Evolutionary conservation across 2,797 vertebrate species (phyloP).

Genomic region (Xerus rutilus): DNA sequence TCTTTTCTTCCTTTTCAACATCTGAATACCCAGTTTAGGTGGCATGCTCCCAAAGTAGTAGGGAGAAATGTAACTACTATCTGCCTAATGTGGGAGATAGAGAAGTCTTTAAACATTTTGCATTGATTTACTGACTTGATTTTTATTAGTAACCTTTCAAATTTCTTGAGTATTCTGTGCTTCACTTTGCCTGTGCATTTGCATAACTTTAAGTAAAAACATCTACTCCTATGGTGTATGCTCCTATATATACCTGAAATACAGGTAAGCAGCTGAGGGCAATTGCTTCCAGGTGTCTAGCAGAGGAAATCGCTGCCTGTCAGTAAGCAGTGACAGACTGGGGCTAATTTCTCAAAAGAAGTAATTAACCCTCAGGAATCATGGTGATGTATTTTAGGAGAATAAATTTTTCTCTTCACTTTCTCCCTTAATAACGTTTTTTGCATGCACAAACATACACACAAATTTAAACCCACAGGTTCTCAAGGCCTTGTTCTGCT

Average conservation of each 20-base stretch:
- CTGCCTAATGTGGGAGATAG: not conserved
- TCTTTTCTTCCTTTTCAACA: no score
- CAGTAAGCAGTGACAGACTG: conserved; percentile 57
- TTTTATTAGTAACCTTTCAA: conserved; percentile 41
- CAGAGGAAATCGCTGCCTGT: conserved; percentile 57
- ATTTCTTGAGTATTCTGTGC: conserved; percentile 20
- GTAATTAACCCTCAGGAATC: conserved; percentile 73
- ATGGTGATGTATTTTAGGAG: conserved; percentile 51
- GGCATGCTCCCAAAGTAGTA: not conserved
- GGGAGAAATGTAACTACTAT: not conserved
- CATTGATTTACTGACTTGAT: conserved; percentile 19
- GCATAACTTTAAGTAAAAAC: conserved; percentile 50
- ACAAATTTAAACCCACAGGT: not conserved
- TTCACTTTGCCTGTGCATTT: not conserved
- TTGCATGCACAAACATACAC: not conserved
- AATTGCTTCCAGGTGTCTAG: conserved; percentile 71
- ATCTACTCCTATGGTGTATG: not conserved
- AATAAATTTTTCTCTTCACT: conserved; percentile 55
- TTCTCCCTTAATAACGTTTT: conserved; percentile 22
- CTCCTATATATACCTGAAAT: conserved; percentile 49
- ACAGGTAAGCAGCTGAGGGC: conserved; percentile 68
- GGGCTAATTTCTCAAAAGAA: conserved; percentile 73
- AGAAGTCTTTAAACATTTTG: conserved; percentile 1
- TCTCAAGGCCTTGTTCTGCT: not conserved
- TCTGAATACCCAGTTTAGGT: not conserved